These are phyloP conservation scores for Triplophysa bombifrons DNA, from an alignment of 2,797 vertebrate genomes.

Conservation along the genomic window DNA sequence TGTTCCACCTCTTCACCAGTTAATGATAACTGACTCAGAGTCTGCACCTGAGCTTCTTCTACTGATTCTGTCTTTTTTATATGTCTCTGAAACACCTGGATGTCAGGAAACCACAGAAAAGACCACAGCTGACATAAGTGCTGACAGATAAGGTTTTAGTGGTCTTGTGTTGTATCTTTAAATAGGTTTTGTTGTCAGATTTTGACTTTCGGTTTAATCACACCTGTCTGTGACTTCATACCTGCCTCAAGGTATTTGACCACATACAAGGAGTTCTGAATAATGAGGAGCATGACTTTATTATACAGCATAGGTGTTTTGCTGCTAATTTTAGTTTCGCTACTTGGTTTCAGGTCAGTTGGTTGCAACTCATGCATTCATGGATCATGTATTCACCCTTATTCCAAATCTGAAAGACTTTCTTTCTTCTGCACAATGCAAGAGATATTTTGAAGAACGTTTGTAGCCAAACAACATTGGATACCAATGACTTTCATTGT, in stretches of 20 bases:
- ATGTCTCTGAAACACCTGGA: conserved; percentile 41
- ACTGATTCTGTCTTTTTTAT: not conserved
- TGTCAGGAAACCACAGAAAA: conserved; percentile 42
- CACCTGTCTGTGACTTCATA: conserved; percentile 30
- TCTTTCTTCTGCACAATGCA: too few species aligned
- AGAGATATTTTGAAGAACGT: too few species aligned
- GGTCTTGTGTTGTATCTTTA: not conserved
- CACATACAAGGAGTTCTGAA: not conserved
- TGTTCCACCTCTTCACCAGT: conserved; percentile 20
- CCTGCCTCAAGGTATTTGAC: conserved; percentile 9
- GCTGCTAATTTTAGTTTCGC: not conserved
- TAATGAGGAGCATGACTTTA: not conserved
- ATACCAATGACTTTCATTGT: too few species aligned
- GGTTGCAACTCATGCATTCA: too few species aligned
- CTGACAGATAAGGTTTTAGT: conserved; percentile 22
- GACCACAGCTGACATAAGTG: conserved; percentile 36
- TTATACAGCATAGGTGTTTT: not conserved
- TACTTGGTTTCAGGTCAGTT: not conserved
- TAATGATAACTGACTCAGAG: conserved; percentile 36
- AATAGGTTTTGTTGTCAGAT: conserved; percentile 8
- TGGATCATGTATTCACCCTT: too few species aligned
- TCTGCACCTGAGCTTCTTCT: not conserved
- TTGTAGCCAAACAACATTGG: too few species aligned
- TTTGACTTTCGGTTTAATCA: conserved; percentile 24
- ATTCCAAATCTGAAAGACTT: too few species aligned